Evolutionary conservation across 2,113 vertebrate species (phyloP), one percentile per base, ranked within the genome.

Genomic region (Stigmatopora nigra): DNA sequence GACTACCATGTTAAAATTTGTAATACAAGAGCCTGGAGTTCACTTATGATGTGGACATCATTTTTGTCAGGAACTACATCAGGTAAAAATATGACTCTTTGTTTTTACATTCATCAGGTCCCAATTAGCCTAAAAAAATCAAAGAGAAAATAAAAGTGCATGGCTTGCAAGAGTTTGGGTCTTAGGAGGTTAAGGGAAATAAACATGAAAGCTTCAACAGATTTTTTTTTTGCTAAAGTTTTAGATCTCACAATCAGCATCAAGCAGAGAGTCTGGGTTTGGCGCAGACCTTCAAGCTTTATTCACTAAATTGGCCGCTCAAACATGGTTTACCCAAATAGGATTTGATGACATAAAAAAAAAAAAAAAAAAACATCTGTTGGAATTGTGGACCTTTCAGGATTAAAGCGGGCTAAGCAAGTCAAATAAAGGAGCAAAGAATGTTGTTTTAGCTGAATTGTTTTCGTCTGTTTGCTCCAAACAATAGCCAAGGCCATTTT

Each of bases 271-370:
- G 61, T 31, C 64, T 73, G 53, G 52, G 48, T 64, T 11, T 76
- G 64, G 38, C 25, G 63, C 13, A 66, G 44, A 70, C 52, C 51
- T 68, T 68, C 10, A 63, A 64, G 56, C 52, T 63, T 60, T 53
- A 58, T 38, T 12, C 64, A 76, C 78, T 78, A 70, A 15, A 45
- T 45, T 14, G 17, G 12, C 36, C 2, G 5, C n/a, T 22, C 41
- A 20, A 45, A 5, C 5, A 19, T 2, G 38, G 70, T 74, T 78
- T 70, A 82, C 47, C 72, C 63, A 70, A 67, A 74, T 52, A 61
- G 64, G 14, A 52, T 70, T 72, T 59, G 20, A 70, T 68, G 56
- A 48, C 5, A 64, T 67, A 45, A 74, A 52, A 13, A 14, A 55
- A 69, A 45, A 53, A 45, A 74, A 52, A 13, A 14, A 55, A 69